These are phyloP conservation scores for Fringilla coelebs DNA, from an alignment of 2,797 vertebrate genomes.

Conservation along the genomic window DNA sequence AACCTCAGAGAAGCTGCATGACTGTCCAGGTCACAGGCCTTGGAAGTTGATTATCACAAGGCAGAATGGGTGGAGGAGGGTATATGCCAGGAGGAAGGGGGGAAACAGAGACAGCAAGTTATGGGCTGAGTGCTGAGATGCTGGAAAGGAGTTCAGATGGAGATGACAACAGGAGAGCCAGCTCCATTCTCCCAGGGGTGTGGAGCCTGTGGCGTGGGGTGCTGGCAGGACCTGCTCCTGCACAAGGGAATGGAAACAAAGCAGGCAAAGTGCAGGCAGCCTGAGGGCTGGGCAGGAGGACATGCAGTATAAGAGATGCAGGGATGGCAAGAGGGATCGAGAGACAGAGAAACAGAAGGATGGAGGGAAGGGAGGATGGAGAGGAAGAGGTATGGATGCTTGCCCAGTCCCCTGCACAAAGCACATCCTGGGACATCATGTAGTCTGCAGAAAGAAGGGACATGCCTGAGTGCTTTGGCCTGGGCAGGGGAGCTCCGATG, in stretches of 20 bases:
- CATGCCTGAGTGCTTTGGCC: neutral
- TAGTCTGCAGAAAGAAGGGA: neutral
- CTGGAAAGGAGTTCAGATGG: neutral
- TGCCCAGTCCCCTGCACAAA: neutral
- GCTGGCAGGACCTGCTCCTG: neutral
- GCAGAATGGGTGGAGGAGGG: neutral
- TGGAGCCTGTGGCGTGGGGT: rapidly evolving
- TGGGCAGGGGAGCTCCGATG: neutral
- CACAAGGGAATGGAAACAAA: neutral
- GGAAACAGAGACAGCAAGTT: neutral
- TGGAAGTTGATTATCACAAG: neutral
- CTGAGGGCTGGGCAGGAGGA: neutral
- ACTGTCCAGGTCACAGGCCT: neutral
- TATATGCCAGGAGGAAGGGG: neutral
- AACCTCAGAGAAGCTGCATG: neutral
- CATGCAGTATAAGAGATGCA: neutral
- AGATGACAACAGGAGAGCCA: neutral
- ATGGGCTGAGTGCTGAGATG: neutral
- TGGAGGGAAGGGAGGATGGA: neutral
- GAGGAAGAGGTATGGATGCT: neutral
- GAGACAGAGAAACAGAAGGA: neutral
- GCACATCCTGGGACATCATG: neutral
- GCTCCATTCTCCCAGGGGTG: neutral
- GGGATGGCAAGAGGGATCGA: neutral
- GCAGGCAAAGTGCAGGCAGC: neutral